A percentile compares a stretch with the other conserved stretches of the same genome.
phyloP scores from a whole-genome alignment of 2,888 invertebrate species.

The Diadegma fenestrale region DNA sequence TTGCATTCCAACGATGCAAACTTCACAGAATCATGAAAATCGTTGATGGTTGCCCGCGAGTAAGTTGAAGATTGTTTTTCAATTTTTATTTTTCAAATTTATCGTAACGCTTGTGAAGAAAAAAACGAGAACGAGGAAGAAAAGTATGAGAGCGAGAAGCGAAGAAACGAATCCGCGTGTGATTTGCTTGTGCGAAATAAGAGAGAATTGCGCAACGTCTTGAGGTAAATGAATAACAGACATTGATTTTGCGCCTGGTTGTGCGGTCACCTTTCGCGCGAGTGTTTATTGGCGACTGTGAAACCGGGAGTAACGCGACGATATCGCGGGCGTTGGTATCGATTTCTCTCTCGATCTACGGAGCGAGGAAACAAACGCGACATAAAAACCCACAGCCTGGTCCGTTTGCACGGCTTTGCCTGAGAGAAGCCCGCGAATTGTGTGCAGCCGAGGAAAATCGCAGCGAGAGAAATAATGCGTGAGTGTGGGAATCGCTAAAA shows the following conservation, averaged over 20 bases:
- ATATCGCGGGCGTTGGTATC: slow-evolving; percentile 1
- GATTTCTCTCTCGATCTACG: not conserved
- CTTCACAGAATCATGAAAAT: no score
- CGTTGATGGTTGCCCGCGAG: no score
- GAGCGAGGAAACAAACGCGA: not conserved
- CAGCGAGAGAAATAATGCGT: not conserved
- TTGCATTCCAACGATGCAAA: no score
- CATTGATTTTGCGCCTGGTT: not conserved
- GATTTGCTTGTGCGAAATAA: not conserved
- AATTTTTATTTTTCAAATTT: not conserved
- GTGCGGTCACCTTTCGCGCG: not conserved
- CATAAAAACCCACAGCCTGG: not conserved
- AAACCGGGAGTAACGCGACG: slow-evolving; percentile 7
- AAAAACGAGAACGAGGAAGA: not conserved
- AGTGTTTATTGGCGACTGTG: not conserved
- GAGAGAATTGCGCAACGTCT: not conserved
- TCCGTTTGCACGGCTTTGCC: not conserved
- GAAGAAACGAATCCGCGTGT: slow-evolving; percentile 1
- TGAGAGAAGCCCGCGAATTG: not conserved
- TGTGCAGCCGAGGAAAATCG: not conserved
- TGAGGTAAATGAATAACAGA: not conserved
- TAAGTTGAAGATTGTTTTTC: no score
- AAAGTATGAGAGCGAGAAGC: not conserved
- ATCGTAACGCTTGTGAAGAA: not conserved
- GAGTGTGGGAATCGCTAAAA: slow-evolving; percentile 6